Base-by-base conservation (phyloP, 2,888 invertebrate species). In the Lymantria monacha region DNA sequence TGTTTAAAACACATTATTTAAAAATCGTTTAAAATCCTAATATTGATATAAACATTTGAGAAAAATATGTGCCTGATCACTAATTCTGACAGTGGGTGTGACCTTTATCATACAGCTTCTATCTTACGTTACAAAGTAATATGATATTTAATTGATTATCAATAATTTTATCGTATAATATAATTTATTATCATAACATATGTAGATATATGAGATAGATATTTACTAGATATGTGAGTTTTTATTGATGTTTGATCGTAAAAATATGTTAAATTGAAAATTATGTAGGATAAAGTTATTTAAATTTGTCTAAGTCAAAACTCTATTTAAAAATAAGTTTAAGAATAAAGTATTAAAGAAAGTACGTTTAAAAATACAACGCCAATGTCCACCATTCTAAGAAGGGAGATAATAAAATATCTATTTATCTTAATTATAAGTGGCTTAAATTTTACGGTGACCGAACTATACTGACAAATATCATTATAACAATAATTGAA, bases 401-500 rank as follows among this genome's bases (percentile, higher is more conserved):
- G n/a, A n/a, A n/a, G n/a, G n/a, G n/a, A n/a, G 2, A 22, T 22
- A 46, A 58, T 49, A 55, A 69, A 52, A 50, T 36, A 47, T 9
- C 53, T 57, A 61, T 67, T 61, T 55, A 69, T 69, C 60, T 57
- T 62, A 67, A 66, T 61, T 15, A 62, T 62, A 70, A 59, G 56
- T 66, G 66, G 66, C 63, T 70, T 71, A 70, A 72, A 74, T 72
- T 69, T 70, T 68, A 70, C 73, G 66, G 69, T 69, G 68, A 71
- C 69, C 66, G 66, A 61, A 63, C 61, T 62, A 69, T 65, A 70
- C 59, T 63, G 65, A 67, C 69, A 69, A 72, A 81, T 82, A 80
- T 76, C 72, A 72, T 82, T 76, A 81, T 79, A 77, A 79, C 72
- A 77, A 80, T 83, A 81, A 85, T 85, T 85, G 83, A 82, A 76